These are phyloP conservation scores for Drosophila orena DNA, from an alignment of 1,140 invertebrate genomes.

Conservation along the genomic window DNA sequence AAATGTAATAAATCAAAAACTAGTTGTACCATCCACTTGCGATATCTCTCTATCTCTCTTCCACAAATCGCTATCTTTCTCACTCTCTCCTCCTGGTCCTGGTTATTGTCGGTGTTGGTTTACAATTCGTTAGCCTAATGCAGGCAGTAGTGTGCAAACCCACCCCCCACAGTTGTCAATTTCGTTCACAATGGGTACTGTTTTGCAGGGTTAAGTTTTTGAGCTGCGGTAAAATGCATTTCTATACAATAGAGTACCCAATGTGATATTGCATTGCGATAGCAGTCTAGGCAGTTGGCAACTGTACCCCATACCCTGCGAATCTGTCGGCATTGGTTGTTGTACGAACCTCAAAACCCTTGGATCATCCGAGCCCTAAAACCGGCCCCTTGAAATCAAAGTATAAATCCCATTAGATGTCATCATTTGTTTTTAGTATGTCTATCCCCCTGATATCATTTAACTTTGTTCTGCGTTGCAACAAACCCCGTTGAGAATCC, in stretches of 20 bases:
- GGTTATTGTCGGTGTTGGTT: slow-evolving; percentile 72
- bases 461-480: slow-evolving; percentile 36
- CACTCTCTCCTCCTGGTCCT: slow-evolving; percentile 32
- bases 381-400: background rate
- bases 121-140: slow-evolving; percentile 36
- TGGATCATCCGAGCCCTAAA: slow-evolving; percentile 7
- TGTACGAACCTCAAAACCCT: slow-evolving; percentile 23
- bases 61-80: slow-evolving; percentile 32
- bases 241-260: slow-evolving; percentile 1
- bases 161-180: slow-evolving; percentile 42
- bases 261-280: background rate
- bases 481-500: slow-evolving; percentile 3
- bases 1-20: slow-evolving; percentile 77
- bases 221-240: background rate
- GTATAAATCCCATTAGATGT: slow-evolving; percentile 33
- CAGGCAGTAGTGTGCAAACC: slow-evolving; percentile 44
- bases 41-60: slow-evolving; percentile 34
- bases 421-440: slow-evolving; percentile 35
- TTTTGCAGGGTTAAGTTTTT: slow-evolving; percentile 10
- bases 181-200: slow-evolving; percentile 19
- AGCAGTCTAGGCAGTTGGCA: slow-evolving; percentile 12
- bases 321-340: slow-evolving; percentile 9
- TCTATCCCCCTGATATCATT: slow-evolving; percentile 24
- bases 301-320: slow-evolving; percentile 15
- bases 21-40: slow-evolving; percentile 53